phyloP scores from a whole-genome alignment of 2,797 vertebrate species.

The Threskiornis aethiopicus region DNA sequence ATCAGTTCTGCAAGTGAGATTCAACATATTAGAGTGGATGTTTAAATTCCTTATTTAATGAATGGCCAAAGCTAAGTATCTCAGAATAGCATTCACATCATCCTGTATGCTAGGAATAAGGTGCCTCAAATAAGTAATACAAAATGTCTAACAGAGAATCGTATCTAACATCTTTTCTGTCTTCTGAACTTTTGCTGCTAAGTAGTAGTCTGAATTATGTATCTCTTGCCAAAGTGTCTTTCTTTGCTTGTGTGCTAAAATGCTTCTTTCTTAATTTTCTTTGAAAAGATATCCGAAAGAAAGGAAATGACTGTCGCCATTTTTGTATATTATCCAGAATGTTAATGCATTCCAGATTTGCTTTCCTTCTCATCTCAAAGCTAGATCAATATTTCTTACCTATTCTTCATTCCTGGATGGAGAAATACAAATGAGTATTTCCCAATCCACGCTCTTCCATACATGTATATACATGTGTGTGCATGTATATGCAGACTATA shows the following conservation, averaged over 20 bases:
- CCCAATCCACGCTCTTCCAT: not conserved
- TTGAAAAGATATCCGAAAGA: not conserved
- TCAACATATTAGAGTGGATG: not conserved
- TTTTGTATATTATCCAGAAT: not conserved
- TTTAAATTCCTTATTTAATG: not conserved
- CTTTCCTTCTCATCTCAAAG: not conserved
- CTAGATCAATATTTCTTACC: not conserved
- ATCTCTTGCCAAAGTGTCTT: not conserved
- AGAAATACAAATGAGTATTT: not conserved
- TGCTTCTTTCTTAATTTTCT: not conserved
- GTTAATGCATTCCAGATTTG: not conserved
- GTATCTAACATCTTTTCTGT: not conserved
- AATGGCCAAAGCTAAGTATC: not conserved
- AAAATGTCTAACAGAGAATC: not conserved
- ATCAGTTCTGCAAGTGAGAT: not conserved
- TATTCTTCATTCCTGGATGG: not conserved
- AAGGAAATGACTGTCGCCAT: not conserved
- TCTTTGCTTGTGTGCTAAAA: not conserved
- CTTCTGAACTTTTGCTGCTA: not conserved
- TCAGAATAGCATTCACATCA: not conserved
- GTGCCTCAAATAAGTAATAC: not conserved
- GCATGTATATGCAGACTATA: not conserved
- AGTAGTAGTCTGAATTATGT: not conserved
- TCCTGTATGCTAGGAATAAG: not conserved
- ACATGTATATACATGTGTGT: not conserved